Percentiles rank a stretch among this genome's conserved stretches.
phyloP scores from a whole-genome alignment of 1,140 invertebrate species.

The Ganaspis sp. region DNA sequence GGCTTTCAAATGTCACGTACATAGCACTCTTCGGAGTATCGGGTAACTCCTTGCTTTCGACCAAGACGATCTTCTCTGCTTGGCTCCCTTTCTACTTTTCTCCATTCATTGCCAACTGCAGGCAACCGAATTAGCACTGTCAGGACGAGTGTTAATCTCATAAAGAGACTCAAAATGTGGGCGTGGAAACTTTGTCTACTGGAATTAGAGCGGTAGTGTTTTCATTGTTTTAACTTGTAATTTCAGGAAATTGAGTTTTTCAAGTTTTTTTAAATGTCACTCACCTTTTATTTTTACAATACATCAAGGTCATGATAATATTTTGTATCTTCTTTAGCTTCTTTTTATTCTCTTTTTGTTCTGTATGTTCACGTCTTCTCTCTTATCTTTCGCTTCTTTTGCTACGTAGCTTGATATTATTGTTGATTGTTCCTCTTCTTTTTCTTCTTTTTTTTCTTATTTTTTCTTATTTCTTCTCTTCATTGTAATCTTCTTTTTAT shows the following conservation, averaged over 20 bases:
- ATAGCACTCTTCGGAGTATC: conserved; percentile 55
- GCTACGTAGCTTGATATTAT: too few relatives aligned
- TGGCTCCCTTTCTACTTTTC: conserved; percentile 50
- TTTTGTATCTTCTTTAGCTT: too few relatives aligned
- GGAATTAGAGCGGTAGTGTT: neutral
- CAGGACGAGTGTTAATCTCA: conserved; percentile 26
- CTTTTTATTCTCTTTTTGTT: too few relatives aligned
- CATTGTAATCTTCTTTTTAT: too few relatives aligned
- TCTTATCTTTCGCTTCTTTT: too few relatives aligned
- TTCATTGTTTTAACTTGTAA: conserved; percentile 5
- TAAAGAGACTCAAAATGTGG: conserved; percentile 17
- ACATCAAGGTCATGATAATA: neutral
- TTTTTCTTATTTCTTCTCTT: too few relatives aligned
- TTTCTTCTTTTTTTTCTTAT: too few relatives aligned
- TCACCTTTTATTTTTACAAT: neutral
- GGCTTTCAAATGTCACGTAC: conserved; percentile 40
- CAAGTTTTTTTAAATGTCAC: conserved; percentile 14
- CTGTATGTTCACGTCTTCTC: too few relatives aligned
- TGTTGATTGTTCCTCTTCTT: too few relatives aligned
- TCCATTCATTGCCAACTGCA: conserved; percentile 36
- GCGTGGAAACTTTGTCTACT: neutral
- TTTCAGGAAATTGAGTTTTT: conserved; percentile 6
- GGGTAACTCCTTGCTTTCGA: conserved; percentile 53
- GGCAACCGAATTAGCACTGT: conserved; percentile 38
- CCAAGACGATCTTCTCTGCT: conserved; percentile 49